Percentiles rank a stretch among this genome's conserved stretches.
These are phyloP conservation scores for Protonemura montana DNA, from an alignment of 2,888 invertebrate genomes.

Conservation along the genomic window DNA sequence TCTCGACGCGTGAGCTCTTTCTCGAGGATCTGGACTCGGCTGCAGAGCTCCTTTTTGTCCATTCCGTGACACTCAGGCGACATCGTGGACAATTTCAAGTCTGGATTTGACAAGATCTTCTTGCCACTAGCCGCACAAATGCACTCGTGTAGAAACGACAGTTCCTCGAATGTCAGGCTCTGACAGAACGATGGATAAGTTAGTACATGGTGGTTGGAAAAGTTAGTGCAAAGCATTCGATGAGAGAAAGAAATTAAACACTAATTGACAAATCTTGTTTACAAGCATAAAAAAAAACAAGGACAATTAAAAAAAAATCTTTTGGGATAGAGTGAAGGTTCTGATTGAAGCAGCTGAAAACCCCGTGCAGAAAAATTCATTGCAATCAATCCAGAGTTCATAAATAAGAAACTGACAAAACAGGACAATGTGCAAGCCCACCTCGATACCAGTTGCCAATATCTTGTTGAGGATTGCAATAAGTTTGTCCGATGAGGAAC, in stretches of 20 bases:
- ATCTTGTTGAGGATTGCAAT: not conserved
- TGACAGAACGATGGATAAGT: not conserved
- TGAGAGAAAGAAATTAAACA: not conserved
- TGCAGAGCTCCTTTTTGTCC: conserved; percentile 61
- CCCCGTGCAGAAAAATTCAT: too few species aligned
- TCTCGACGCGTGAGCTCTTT: conserved; percentile 62
- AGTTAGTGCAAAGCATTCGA: not conserved
- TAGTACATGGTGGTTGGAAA: too few species aligned
- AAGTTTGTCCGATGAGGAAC: not conserved
- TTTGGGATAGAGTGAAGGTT: too few species aligned
- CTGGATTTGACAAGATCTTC: conserved; percentile 22
- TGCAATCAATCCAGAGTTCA: too few species aligned
- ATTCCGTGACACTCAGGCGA: not conserved
- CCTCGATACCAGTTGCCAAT: not conserved
- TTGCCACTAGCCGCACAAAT: not conserved
- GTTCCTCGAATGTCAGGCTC: conserved; percentile 29
- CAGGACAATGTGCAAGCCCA: not conserved
- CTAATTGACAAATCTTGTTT: too few species aligned
- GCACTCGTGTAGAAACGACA: conserved; percentile 19
- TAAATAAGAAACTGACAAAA: not conserved
- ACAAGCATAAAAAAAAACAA: too few species aligned
- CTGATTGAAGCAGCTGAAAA: too few species aligned
- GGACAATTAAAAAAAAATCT: too few species aligned
- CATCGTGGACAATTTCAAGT: not conserved
- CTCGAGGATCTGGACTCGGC: conserved; percentile 61